These are phyloP conservation scores for Onychomys leucogaster DNA, from an alignment of 2,797 vertebrate species.

Conservation along the genomic window DNA sequence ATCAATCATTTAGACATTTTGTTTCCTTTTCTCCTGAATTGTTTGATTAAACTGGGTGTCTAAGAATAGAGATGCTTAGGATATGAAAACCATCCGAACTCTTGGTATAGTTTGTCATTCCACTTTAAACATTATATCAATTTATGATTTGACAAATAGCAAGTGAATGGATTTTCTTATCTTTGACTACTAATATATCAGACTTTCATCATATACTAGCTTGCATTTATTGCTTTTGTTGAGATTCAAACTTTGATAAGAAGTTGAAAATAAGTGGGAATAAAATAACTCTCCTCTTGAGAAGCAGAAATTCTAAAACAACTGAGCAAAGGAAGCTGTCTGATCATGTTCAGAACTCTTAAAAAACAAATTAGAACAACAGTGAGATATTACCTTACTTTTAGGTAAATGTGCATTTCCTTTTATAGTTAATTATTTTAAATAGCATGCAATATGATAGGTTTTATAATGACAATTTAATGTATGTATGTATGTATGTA, in stretches of 20 bases:
- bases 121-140: neutral
- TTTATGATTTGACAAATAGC: neutral
- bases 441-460: neutral
- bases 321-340: neutral
- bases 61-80: neutral
- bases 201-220: neutral
- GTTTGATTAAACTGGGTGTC: neutral
- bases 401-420: neutral
- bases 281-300: neutral
- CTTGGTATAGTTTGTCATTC: neutral
- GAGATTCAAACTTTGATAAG: neutral
- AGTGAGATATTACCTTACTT: neutral
- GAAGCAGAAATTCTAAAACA: neutral
- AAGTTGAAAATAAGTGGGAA: neutral
- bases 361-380: neutral
- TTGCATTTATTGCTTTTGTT: neutral
- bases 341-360: neutral
- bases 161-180: neutral
- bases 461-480: neutral
- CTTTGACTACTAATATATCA: neutral
- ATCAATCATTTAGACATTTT: conserved; percentile 26
- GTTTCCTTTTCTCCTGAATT: neutral
- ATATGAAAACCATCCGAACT: neutral
- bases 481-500: neutral
- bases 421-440: neutral